Evolutionary conservation across 2,113 vertebrate genomes (phyloP).

Genomic region (Kryptolebias marmoratus): DNA sequence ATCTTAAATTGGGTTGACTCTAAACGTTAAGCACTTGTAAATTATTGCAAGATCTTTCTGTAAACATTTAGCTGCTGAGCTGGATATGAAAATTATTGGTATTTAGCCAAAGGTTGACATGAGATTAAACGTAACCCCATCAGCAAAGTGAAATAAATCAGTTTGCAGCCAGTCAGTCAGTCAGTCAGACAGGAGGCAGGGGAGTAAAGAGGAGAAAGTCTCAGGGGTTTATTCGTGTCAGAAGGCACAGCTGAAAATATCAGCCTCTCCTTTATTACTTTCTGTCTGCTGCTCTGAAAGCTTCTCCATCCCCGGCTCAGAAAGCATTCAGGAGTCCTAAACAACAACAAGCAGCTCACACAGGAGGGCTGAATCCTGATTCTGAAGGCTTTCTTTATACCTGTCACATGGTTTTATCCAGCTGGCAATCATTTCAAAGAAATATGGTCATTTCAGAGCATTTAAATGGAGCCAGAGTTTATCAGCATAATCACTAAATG

Average conservation of each 20-base stretch:
- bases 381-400: no score
- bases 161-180: not conserved
- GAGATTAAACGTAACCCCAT: not conserved
- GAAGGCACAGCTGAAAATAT: slow-evolving; percentile 17
- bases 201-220: not conserved
- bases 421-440: no score
- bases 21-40: no score
- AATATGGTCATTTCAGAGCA: no score
- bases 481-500: no score
- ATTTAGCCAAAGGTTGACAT: not conserved
- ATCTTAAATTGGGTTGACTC: no score
- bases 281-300: slow-evolving; percentile 38
- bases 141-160: not conserved
- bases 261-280: slow-evolving; percentile 45
- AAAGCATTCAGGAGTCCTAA: not conserved
- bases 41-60: no score
- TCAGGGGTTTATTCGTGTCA: slow-evolving; percentile 32
- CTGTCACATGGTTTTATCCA: no score
- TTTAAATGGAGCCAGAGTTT: no score
- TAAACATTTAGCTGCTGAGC: no score
- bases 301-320: slow-evolving; percentile 28
- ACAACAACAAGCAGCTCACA: not conserved
- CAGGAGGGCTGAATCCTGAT: no score
- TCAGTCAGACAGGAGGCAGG: not conserved
- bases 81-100: no score